phyloP scores from a whole-genome alignment of 2,113 vertebrate species.

The Lycaon pictus region DNA sequence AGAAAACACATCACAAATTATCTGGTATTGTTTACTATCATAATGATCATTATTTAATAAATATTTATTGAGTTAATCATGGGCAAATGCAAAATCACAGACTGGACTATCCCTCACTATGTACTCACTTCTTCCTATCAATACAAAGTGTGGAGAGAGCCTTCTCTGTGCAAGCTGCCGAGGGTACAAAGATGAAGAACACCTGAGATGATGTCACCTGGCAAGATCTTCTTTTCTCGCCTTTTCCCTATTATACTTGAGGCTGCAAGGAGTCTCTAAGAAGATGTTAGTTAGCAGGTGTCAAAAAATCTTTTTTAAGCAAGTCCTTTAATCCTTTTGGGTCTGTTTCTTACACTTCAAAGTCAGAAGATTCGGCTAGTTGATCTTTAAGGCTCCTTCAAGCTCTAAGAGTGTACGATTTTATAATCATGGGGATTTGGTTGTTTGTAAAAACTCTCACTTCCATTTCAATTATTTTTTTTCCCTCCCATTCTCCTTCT shows the following conservation, averaged over 20 bases:
- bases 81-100: not conserved
- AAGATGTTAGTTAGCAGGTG: not conserved
- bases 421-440: not conserved
- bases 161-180: not conserved
- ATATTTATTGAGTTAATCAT: not conserved
- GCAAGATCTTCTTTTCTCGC: conserved; percentile 1
- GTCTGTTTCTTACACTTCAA: conserved; percentile 40
- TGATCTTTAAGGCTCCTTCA: not conserved
- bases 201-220: not conserved
- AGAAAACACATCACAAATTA: not conserved
- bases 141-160: not conserved
- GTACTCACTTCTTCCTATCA: not conserved
- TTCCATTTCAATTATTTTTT: not conserved
- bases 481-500: not conserved
- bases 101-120: not conserved
- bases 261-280: not conserved
- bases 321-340: not conserved
- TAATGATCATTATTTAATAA: not conserved
- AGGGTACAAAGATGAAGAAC: not conserved
- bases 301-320: not conserved
- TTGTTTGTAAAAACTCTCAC: conserved; percentile 30
- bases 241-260: not conserved
- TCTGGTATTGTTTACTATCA: not conserved
- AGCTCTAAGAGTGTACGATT: not conserved
- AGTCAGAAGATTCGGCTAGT: not conserved